Percentiles rank a stretch among this genome's conserved stretches.
phyloP scores from a whole-genome alignment of 2,888 invertebrate genomes.

The Ashinkailepas kermadecensis region DNA sequence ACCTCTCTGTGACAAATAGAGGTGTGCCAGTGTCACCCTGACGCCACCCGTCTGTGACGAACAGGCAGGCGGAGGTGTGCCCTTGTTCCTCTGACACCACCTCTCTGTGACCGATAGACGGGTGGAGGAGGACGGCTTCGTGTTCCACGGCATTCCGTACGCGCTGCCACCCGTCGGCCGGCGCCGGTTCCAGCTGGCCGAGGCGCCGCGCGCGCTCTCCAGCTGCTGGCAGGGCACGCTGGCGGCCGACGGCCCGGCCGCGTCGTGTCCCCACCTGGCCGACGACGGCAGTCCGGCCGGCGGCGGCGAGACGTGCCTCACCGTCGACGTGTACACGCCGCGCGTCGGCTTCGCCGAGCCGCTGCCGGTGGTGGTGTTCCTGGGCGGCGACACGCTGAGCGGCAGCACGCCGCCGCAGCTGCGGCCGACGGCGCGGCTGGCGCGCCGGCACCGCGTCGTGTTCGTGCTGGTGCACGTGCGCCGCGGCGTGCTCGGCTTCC shows the following conservation, averaged over 20 bases:
- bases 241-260: conserved; percentile 27
- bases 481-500: conserved; percentile 61
- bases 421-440: conserved; percentile 44
- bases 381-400: conserved; percentile 68
- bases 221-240: conserved; percentile 33
- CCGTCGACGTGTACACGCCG: conserved; percentile 73
- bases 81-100: no score
- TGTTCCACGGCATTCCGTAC: conserved; percentile 38
- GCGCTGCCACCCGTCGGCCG: conserved; percentile 36
- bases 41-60: no score
- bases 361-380: conserved; percentile 70
- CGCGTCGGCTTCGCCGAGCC: conserved; percentile 68
- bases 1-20: no score
- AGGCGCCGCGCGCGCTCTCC: conserved; percentile 31
- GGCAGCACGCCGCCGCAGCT: conserved; percentile 30
- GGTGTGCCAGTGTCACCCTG: no score
- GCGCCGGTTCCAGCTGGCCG: conserved; percentile 29
- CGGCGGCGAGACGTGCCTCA: conserved; percentile 69
- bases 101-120: conserved; percentile 46
- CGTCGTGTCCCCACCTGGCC: background rate
- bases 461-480: conserved; percentile 83
- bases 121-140: conserved; percentile 66
- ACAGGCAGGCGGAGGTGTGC: no score
- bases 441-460: conserved; percentile 68
- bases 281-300: conserved; percentile 39